Evolutionary conservation across 2,797 vertebrate species (phyloP), one percentile per base, ranked within the genome.

Genomic region (Diglossa cyanea): DNA sequence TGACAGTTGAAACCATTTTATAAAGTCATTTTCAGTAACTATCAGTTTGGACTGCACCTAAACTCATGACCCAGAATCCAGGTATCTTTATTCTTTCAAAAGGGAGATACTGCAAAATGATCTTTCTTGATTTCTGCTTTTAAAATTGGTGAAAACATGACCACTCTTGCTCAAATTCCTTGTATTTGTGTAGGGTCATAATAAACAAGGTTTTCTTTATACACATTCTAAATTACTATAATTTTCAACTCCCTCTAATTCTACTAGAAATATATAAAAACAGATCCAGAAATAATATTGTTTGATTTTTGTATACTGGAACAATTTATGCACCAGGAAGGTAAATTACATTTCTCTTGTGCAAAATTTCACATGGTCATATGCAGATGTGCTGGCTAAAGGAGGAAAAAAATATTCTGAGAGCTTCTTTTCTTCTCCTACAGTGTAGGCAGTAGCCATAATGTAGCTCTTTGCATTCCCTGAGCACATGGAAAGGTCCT

Each of bases 321-420:
- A 91, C 54, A 91, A 95, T 94, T 96, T 95, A 95, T 93, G 82
- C 82, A 95, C 65, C 79, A 93, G 85, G 54, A 92, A 51, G 85
- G 70, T 89, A 96, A 95, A 95, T 78, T 92, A 95, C 85, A 83
- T 37, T 53, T 77, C 47, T 92, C 81, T 50, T 70, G 47, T 81
- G 74, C 53, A 94, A 94, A 96, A 96, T 81, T 82, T 81, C 47
- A 76, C 66, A 62, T n/a, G 61, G 70, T 79, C 72, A 70, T 84
- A 91, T 40, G 58, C 87, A 95, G 92, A 96, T 77, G 50, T 80
- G 37, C 58, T 84, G 37, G 40, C 66, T 72, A 73, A 25, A 91
- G 25, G 26, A 78, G 17, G 8, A 55, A n/a, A 84, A 82, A 86
- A 68, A 25, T 0, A 75, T 73, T 82, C 40, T 37, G 77, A 91